Evolutionary conservation across 2,797 vertebrate genomes (phyloP).

Genomic region (Lates japonicus): DNA sequence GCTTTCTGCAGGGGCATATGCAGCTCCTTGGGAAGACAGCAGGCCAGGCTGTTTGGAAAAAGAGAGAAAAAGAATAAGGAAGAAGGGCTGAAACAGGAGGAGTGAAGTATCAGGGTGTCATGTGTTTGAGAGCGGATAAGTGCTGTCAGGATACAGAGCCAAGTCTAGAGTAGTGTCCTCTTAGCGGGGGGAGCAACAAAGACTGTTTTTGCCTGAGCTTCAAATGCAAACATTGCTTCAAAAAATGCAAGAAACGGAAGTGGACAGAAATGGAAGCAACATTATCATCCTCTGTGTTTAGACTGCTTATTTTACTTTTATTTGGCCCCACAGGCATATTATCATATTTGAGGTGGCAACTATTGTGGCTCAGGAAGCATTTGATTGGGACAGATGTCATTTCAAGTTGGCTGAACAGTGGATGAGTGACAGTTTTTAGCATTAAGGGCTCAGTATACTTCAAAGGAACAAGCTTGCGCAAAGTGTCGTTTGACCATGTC

Average conservation of each 20-base stretch:
- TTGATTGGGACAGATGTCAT: neutral
- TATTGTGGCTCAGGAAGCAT: neutral
- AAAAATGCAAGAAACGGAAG: neutral
- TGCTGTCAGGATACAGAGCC: conserved; percentile 45
- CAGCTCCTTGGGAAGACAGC: conserved; percentile 58
- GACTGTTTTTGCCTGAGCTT: conserved; percentile 12
- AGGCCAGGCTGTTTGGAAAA: conserved; percentile 41
- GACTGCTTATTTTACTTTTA: neutral
- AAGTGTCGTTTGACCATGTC: neutral
- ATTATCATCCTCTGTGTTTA: neutral
- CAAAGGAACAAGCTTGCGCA: neutral
- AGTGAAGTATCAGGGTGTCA: conserved; percentile 47
- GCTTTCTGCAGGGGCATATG: conserved; percentile 64
- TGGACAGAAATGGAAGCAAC: neutral
- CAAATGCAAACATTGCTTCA: conserved; percentile 7
- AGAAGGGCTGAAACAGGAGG: conserved; percentile 45
- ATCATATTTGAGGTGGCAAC: neutral
- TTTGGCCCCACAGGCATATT: neutral
- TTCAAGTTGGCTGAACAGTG: neutral
- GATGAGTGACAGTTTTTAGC: neutral
- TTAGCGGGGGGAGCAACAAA: conserved; percentile 18
- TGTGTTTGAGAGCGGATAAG: conserved; percentile 41
- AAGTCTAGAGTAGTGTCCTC: conserved; percentile 28
- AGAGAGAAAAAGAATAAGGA: conserved; percentile 29
- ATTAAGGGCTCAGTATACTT: neutral